Percentiles rank a stretch among this genome's conserved stretches.
These are phyloP conservation scores for Phoebastria nigripes DNA, from an alignment of 2,797 vertebrate species.

Conservation along the genomic window DNA sequence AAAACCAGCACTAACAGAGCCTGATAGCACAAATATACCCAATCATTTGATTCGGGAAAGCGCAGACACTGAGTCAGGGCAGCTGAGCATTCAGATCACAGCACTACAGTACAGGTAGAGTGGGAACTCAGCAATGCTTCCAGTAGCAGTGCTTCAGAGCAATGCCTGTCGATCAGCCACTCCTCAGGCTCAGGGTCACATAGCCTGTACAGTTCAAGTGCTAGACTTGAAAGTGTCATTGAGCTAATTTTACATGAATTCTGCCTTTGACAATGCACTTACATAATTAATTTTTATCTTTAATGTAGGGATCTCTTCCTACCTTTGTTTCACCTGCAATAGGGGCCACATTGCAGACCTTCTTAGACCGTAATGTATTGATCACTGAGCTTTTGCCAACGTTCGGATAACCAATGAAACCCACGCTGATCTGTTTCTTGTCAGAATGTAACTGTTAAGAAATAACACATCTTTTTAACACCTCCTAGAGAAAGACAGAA, in stretches of 20 bases:
- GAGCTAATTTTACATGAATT: neutral
- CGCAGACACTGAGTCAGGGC: neutral
- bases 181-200: neutral
- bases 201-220: neutral
- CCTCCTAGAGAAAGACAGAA: neutral
- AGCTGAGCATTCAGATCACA: neutral
- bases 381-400: constrained; percentile 98
- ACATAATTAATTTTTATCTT: neutral
- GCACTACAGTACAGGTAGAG: neutral
- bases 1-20: neutral
- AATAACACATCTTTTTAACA: neutral
- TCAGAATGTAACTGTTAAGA: constrained; percentile 90
- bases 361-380: constrained; percentile 95
- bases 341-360: constrained; percentile 96
- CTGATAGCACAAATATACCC: neutral
- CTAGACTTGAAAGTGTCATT: neutral
- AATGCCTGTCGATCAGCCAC: neutral
- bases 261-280: neutral
- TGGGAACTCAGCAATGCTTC: neutral
- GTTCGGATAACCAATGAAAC: constrained; percentile 98
- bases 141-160: neutral
- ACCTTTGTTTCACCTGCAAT: constrained; percentile 98
- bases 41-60: neutral
- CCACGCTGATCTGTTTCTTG: constrained; percentile 99
- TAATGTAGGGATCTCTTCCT: neutral